Conservation (phyloP, 2,113 vertebrate species). For the Chaetops frenatus region DNA sequence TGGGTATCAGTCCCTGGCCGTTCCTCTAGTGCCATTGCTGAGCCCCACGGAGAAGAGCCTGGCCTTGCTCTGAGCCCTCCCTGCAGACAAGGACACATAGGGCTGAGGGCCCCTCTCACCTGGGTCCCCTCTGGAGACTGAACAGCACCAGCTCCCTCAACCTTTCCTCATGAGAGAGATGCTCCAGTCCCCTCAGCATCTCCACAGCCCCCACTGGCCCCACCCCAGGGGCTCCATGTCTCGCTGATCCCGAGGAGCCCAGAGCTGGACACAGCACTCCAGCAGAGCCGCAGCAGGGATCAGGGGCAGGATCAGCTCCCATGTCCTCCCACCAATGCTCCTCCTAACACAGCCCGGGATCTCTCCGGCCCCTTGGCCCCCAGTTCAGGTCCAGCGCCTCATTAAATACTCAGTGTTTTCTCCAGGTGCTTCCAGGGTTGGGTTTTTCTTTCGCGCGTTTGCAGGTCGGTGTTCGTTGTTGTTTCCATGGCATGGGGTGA, state of each 20-base stretch:
- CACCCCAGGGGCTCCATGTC: neutral
- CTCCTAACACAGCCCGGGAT: neutral
- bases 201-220: neutral
- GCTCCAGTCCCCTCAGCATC: neutral
- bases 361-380: neutral
- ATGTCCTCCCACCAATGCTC: neutral
- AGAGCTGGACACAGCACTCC: neutral
- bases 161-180: accelerated
- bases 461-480: too few species aligned
- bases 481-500: too few species aligned
- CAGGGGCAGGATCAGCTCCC: neutral
- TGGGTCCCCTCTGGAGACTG: neutral
- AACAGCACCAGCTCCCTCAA: neutral
- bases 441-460: neutral
- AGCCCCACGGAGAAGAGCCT: neutral
- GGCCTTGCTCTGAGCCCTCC: neutral
- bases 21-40: too few species aligned
- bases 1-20: neutral
- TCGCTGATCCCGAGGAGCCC: neutral
- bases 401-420: neutral
- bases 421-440: neutral
- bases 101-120: neutral
- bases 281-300: neutral
- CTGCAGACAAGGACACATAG: neutral
- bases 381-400: neutral